Conservation (phyloP, 2,888 invertebrate genomes). For the Synergus umbraculus region DNA sequence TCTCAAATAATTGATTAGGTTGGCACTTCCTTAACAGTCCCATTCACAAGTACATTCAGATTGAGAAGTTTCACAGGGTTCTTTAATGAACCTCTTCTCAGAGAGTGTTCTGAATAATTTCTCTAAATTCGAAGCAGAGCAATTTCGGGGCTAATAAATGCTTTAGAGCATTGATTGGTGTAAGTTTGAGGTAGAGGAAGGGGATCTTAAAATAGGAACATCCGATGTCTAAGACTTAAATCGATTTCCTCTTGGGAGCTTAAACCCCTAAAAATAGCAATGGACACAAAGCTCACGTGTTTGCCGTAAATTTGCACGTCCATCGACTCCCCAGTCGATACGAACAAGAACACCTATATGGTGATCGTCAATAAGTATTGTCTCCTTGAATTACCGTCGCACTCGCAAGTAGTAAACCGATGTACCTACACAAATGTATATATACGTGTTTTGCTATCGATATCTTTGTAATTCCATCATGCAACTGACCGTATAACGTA, state of each 20-base stretch:
- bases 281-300: constrained; percentile 47
- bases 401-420: constrained; percentile 19
- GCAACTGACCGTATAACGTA: constrained; percentile 16
- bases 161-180: not conserved
- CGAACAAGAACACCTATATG: constrained; percentile 55
- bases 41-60: not conserved
- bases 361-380: constrained; percentile 55
- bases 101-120: not conserved
- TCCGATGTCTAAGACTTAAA: not conserved
- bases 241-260: not conserved
- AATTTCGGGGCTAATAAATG: not conserved
- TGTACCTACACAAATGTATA: not conserved
- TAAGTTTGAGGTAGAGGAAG: not conserved
- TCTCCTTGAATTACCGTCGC: constrained; percentile 50
- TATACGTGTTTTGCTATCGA: constrained; percentile 14
- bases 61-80: too few relatives aligned
- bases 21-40: not conserved
- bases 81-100: too few relatives aligned
- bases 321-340: constrained; percentile 57
- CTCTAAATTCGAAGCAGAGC: not conserved
- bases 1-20: not conserved
- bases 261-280: constrained; percentile 3
- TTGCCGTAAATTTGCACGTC: constrained; percentile 51
- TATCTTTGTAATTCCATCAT: constrained; percentile 36
- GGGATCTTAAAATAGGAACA: not conserved